These are phyloP conservation scores for Onychomys arenicola DNA, from an alignment of 2,797 vertebrate species.

Conservation along the genomic window DNA sequence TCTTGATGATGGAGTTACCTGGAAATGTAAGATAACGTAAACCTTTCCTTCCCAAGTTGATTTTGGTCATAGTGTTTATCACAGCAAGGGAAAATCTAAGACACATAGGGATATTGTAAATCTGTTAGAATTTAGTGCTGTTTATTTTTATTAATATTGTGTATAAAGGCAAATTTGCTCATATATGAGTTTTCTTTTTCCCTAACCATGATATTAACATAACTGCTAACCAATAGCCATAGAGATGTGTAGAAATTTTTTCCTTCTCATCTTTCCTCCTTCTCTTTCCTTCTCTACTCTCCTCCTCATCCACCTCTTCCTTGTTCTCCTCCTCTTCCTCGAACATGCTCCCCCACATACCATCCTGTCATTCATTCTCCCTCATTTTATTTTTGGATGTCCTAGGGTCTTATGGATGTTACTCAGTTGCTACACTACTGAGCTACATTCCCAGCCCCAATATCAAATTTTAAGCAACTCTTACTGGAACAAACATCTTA, in stretches of 20 bases:
- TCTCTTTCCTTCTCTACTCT: neutral
- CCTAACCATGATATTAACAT: neutral
- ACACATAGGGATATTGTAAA: neutral
- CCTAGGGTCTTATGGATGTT: neutral
- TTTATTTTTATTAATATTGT: neutral
- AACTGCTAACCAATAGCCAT: neutral
- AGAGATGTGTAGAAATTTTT: neutral
- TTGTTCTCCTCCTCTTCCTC: too few relatives aligned
- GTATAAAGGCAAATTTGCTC: neutral
- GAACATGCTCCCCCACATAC: neutral
- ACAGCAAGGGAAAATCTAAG: too few relatives aligned
- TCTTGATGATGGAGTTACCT: neutral
- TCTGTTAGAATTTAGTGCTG: neutral
- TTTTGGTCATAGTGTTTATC: neutral
- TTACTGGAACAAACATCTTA: neutral
- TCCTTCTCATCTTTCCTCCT: neutral
- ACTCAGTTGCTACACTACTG: too few relatives aligned
- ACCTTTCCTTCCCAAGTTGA: neutral
- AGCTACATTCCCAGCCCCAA: neutral
- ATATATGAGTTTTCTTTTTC: neutral
- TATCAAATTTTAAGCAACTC: neutral
- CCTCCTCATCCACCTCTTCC: accelerated
- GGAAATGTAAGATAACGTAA: neutral
- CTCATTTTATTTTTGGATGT: neutral
- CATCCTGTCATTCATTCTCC: neutral